Evolutionary conservation across 2,113 vertebrate species (phyloP).

Genomic region (Corythornis vintsioides): DNA sequence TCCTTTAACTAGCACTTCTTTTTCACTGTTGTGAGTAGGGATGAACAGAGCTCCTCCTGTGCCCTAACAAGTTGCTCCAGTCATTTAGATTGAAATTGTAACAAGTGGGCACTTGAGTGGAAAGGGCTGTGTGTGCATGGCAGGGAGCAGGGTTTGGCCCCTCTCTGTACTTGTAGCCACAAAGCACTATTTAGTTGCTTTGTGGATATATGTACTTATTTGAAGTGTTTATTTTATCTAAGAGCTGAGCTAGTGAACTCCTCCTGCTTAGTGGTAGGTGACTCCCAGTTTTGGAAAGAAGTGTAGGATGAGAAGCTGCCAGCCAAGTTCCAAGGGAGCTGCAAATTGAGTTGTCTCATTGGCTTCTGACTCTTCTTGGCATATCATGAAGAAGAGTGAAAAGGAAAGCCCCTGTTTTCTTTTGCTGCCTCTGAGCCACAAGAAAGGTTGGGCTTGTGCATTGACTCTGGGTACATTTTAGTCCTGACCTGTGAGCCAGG

Average conservation of each 20-base stretch:
- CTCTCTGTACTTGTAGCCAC: accelerated
- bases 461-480: neutral
- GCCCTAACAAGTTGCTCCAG: neutral
- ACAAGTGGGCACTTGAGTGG: neutral
- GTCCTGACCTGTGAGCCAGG: neutral
- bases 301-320: neutral
- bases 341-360: neutral
- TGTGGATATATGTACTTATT: neutral
- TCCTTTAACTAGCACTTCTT: neutral
- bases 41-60: neutral
- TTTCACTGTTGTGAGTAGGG: neutral
- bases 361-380: neutral
- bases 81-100: neutral
- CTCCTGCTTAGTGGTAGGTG: neutral
- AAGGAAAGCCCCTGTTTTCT: neutral
- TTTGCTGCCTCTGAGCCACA: neutral
- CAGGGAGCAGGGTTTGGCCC: neutral
- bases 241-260: neutral
- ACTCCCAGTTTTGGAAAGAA: neutral
- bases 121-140: neutral
- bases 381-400: neutral
- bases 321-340: neutral
- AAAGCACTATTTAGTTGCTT: neutral
- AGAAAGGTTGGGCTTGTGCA: neutral
- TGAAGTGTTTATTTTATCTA: neutral